These are phyloP conservation scores for Catharus bicknelli DNA, from an alignment of 2,113 vertebrate genomes.

Conservation along the genomic window DNA sequence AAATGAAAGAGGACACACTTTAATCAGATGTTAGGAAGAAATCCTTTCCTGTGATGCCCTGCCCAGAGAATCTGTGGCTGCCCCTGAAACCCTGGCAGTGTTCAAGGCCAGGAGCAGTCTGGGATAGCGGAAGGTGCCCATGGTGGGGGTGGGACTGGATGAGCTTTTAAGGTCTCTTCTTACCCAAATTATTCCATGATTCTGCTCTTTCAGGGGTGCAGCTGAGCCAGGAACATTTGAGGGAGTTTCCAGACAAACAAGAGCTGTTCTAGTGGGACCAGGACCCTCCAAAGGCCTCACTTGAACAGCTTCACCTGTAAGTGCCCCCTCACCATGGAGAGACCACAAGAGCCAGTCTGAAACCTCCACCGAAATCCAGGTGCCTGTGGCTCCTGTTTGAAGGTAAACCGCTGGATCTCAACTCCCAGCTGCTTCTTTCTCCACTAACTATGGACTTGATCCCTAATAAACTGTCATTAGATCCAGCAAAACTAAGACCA, in stretches of 20 bases:
- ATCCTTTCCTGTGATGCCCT: background rate
- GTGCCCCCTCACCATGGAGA: background rate
- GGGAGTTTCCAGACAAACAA: background rate
- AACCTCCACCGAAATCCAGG: background rate
- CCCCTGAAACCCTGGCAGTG: background rate
- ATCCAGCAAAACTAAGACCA: background rate
- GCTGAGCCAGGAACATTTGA: background rate
- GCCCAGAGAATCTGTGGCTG: background rate
- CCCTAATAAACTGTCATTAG: background rate
- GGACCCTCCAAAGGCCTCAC: background rate
- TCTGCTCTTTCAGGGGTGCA: background rate
- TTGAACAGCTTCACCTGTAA: background rate
- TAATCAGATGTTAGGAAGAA: background rate
- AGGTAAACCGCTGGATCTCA: background rate
- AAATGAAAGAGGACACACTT: background rate
- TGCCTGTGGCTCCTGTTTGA: background rate
- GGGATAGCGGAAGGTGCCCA: accelerated
- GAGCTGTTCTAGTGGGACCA: background rate
- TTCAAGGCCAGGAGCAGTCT: background rate
- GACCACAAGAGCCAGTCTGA: background rate
- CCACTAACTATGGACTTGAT: too few relatives aligned
- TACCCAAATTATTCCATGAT: background rate
- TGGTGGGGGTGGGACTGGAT: too few relatives aligned
- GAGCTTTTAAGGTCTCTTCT: background rate
- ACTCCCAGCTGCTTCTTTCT: background rate